Conservation (phyloP, 2,113 vertebrate genomes). For the Nesoenas mayeri region DNA sequence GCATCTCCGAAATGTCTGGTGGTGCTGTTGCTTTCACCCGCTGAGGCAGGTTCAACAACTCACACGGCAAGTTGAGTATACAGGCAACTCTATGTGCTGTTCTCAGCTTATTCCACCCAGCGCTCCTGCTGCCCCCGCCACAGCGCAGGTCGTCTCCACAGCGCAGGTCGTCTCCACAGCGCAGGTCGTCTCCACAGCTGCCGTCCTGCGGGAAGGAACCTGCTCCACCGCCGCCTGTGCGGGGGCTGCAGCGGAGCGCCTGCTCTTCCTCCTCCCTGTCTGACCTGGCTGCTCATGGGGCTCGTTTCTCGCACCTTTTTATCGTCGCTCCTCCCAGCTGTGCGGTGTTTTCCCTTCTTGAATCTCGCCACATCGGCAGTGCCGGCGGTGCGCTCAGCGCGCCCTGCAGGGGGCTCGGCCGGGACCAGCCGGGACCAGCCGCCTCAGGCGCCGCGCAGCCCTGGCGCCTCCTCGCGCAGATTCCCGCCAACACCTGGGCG, state of each 20-base stretch:
- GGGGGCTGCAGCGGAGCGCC: too few species aligned
- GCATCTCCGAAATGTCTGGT: neutral
- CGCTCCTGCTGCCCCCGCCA: accelerated
- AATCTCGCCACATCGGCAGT: accelerated
- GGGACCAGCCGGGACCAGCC: accelerated
- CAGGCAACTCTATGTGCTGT: accelerated
- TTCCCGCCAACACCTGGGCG: accelerated
- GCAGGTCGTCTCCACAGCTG: too few species aligned
- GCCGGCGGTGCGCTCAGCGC: accelerated
- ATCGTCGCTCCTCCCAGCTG: too few species aligned
- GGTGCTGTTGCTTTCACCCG: neutral
- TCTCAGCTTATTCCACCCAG: accelerated
- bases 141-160: too few species aligned
- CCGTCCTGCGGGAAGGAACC: neutral
- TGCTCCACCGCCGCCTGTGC: too few species aligned
- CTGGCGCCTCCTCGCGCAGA: neutral
- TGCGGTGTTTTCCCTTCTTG: neutral
- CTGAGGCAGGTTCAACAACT: neutral
- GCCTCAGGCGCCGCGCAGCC: accelerated
- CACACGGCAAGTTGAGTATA: too few species aligned
- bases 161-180: too few species aligned
- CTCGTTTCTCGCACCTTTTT: neutral
- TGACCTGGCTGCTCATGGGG: accelerated
- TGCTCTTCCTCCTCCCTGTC: neutral
- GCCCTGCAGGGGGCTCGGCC: accelerated